Evolutionary conservation across 2,888 invertebrate species (phyloP).

Genomic region (Hyalella azteca): DNA sequence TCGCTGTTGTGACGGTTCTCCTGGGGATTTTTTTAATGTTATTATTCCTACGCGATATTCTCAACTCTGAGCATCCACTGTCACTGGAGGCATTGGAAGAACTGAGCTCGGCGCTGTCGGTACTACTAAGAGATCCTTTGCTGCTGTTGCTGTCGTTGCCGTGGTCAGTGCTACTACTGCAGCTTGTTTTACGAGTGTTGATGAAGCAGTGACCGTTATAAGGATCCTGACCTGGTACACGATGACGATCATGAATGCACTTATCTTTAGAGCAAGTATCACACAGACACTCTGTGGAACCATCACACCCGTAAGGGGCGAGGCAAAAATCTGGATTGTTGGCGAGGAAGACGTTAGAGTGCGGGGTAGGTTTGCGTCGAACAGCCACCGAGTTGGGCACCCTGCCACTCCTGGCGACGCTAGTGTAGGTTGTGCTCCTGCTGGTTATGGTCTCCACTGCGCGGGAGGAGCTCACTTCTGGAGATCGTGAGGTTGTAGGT

Average conservation of each 20-base stretch:
- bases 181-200: neutral
- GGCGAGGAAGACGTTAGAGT: constrained; percentile 30
- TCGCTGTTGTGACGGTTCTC: neutral
- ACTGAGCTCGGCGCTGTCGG: constrained; percentile 13
- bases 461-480: neutral
- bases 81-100: constrained; percentile 25
- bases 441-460: neutral
- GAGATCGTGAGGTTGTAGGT: neutral
- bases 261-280: neutral
- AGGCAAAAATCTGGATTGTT: constrained; percentile 24
- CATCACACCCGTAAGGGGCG: neutral
- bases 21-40: neutral
- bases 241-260: neutral
- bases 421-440: neutral
- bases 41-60: neutral
- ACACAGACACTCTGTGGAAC: constrained; percentile 11
- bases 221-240: neutral
- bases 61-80: neutral
- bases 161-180: constrained; percentile 10
- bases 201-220: neutral
- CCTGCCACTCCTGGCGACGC: constrained; percentile 2
- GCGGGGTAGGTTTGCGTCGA: constrained; percentile 21
- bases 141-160: constrained; percentile 19
- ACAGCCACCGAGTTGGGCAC: neutral
- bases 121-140: constrained; percentile 7